phyloP scores from a whole-genome alignment of 2,113 vertebrate species.

The Cephalopterus ornatus region DNA sequence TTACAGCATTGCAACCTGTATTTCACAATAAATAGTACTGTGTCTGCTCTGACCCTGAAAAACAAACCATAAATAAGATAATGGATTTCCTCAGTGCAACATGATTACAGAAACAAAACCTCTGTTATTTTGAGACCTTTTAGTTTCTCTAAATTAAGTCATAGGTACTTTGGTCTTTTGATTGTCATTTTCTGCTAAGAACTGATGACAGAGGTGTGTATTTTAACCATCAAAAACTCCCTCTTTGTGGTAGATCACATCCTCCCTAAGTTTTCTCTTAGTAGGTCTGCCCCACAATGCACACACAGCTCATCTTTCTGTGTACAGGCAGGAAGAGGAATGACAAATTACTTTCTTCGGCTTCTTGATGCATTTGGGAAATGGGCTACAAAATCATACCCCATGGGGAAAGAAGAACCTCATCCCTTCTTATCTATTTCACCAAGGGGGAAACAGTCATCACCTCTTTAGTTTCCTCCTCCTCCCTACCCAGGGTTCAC shows the following conservation, averaged over 20 bases:
- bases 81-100: slow-evolving; percentile 19
- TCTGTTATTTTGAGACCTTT: slow-evolving; percentile 50
- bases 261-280: neutral
- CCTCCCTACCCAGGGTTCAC: neutral
- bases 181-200: slow-evolving; percentile 32
- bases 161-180: slow-evolving; percentile 13
- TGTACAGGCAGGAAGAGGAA: neutral
- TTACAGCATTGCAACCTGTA: neutral
- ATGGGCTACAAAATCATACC: neutral
- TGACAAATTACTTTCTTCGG: neutral
- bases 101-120: slow-evolving; percentile 20
- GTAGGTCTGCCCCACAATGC: neutral
- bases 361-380: neutral
- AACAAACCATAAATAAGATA: slow-evolving; percentile 53
- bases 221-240: slow-evolving; percentile 28
- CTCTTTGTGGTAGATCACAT: neutral
- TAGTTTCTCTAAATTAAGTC: slow-evolving; percentile 40
- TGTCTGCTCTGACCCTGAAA: neutral
- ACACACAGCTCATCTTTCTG: neutral
- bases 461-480: neutral
- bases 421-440: neutral
- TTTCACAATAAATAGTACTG: neutral
- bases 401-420: neutral
- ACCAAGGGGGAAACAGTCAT: neutral
- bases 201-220: slow-evolving; percentile 27